Evolutionary conservation across 2,797 vertebrate genomes (phyloP).

Genomic region (Picus viridis): DNA sequence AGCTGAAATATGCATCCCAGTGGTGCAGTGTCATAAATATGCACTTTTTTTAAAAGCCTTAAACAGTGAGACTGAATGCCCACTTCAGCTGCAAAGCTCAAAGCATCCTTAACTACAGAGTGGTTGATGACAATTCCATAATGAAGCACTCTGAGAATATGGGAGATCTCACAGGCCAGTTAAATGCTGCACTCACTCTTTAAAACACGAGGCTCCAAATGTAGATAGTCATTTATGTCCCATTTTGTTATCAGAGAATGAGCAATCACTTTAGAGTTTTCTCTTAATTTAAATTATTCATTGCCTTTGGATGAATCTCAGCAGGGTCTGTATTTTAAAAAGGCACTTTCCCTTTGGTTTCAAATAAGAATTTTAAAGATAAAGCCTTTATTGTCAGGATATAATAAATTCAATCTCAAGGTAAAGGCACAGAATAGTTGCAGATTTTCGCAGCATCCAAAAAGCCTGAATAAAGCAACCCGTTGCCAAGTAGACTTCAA

Average conservation of each 20-base stretch:
- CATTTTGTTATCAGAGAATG: slow-evolving; percentile 21
- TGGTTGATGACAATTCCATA: background rate
- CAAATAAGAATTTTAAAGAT: background rate
- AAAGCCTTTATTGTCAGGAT: background rate
- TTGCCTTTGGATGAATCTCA: slow-evolving; percentile 25
- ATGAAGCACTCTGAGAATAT: background rate
- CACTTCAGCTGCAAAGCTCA: background rate
- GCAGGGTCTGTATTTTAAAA: slow-evolving; percentile 20
- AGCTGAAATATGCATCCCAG: background rate
- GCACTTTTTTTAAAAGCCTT: background rate
- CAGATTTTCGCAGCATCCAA: background rate
- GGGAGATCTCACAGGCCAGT: background rate
- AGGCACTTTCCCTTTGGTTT: background rate
- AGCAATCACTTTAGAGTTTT: slow-evolving; percentile 37
- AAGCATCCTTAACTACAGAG: background rate
- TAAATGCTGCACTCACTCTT: background rate
- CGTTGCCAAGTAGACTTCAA: background rate
- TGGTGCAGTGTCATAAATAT: background rate
- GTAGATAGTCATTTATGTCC: slow-evolving; percentile 13
- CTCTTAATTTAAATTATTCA: slow-evolving; percentile 49
- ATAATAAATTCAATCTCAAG: background rate
- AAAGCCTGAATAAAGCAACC: background rate
- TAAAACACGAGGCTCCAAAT: background rate
- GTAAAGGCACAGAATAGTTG: background rate
- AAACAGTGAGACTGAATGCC: background rate